These are phyloP conservation scores for Meloidogyne hapla DNA, from an alignment of 1,140 invertebrate genomes.

Conservation along the genomic window DNA sequence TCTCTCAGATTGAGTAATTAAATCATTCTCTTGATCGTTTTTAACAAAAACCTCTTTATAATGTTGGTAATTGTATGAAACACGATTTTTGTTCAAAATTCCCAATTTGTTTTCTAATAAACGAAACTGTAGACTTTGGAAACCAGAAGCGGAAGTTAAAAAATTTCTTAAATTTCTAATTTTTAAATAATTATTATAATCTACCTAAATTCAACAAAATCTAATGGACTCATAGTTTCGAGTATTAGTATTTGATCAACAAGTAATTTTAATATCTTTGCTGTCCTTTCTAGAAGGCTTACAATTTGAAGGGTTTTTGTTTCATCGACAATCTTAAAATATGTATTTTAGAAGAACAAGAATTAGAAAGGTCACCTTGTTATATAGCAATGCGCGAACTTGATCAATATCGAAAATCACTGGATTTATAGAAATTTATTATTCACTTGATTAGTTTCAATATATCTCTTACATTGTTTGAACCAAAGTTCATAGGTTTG, in stretches of 20 bases:
- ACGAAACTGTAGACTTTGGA: conserved; percentile 93
- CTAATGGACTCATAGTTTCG: conserved; percentile 94
- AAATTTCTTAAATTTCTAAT: conserved; percentile 70
- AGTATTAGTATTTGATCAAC: conserved; percentile 95
- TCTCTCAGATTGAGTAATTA: conserved; percentile 76
- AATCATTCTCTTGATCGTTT: conserved; percentile 74
- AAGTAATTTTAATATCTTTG: conserved; percentile 88
- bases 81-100: conserved; percentile 78
- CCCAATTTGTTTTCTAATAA: conserved; percentile 95
- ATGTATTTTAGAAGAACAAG: conserved; percentile 15
- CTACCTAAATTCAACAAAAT: conserved; percentile 89
- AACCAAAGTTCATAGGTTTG: conserved; percentile 98
- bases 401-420: conserved; percentile 95
- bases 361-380: conserved; percentile 66
- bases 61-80: conserved; percentile 85
- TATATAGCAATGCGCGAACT: conserved; percentile 78
- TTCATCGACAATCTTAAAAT: conserved; percentile 76
- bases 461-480: conserved; percentile 73
- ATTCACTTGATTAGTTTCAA: not conserved
- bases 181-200: not conserved
- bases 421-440: not conserved
- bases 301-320: conserved; percentile 86
- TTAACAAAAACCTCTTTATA: conserved; percentile 81
- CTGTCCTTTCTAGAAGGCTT: conserved; percentile 84
- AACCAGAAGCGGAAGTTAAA: conserved; percentile 89